phyloP scores from a whole-genome alignment of 2,113 vertebrate genomes.

The Toxotes jaculatrix region DNA sequence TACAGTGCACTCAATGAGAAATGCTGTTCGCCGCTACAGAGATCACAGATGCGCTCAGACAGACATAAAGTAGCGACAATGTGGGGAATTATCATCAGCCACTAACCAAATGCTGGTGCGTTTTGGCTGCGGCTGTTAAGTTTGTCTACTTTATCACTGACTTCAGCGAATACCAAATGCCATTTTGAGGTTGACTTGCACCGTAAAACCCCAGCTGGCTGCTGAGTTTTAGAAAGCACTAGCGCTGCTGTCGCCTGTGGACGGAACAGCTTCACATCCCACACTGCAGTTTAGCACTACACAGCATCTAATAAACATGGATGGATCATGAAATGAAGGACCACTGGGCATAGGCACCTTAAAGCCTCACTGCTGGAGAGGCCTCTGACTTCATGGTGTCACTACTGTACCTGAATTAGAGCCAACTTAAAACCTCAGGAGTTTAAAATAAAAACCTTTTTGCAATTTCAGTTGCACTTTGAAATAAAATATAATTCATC shows the following conservation, averaged over 20 bases:
- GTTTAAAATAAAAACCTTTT: neutral
- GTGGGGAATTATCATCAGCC: slow-evolving; percentile 39
- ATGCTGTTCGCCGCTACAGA: slow-evolving; percentile 13
- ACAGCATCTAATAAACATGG: neutral
- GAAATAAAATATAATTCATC: neutral
- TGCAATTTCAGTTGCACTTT: neutral
- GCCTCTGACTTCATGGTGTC: neutral
- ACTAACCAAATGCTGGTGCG: slow-evolving; percentile 11
- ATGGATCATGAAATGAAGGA: neutral
- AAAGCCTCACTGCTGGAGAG: neutral
- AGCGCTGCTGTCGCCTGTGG: rapidly evolving
- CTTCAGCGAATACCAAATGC: slow-evolving; percentile 13
- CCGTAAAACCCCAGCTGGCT: slow-evolving; percentile 26
- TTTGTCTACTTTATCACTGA: slow-evolving; percentile 25
- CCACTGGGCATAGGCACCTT: neutral
- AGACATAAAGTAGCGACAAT: slow-evolving; percentile 50
- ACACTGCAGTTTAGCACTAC: neutral
- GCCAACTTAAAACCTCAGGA: too few species aligned
- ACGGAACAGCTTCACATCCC: neutral
- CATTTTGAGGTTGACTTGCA: neutral
- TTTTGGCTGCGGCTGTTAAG: slow-evolving; percentile 24
- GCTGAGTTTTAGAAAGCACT: slow-evolving; percentile 5
- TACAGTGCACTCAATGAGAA: slow-evolving; percentile 30
- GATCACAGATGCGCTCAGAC: slow-evolving; percentile 59
- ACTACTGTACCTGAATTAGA: neutral